Base-by-base conservation (phyloP, 2,113 vertebrate species). In the Halichoerus grypus region DNA sequence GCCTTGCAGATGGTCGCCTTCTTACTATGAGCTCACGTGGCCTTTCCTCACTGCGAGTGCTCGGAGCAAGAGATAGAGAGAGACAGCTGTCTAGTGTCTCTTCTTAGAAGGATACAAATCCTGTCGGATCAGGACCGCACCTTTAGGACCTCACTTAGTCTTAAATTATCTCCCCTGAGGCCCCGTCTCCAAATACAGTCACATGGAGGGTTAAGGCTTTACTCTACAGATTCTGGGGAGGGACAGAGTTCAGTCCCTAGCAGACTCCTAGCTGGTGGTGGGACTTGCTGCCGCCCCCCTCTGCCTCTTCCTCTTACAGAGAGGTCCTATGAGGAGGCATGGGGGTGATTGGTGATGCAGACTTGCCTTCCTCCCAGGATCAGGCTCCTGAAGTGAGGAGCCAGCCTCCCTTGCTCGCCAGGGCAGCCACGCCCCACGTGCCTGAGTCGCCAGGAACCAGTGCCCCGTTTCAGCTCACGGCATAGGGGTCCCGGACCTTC, bases 401-500 rank as follows among this genome's bases (percentile, higher is more conserved):
- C 39, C 26, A n/a, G 14, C 5, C 63, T 61, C 57, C 7, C 15
- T 21, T 0, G 0, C 85, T 57, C 6, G 13, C 53, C 91, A 22
- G 57, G 55, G 33, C 19, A 24, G 10, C 51, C 6, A 2, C 1
- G 3, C 33, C 85, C 67, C 24, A 28, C 55, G 5, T 3, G 26
- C 67, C 33, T 24, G 79, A 13, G 19, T 24, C 67, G 8, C 39
- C 26, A 19, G 46, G 51, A 72, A 61, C 55, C n/a, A 46, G 92
- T 1, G 59, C 24, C 57, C 59, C 19, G 2, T 0, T n/a, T 53
- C 4, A 4, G 63, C 39, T 3, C 0, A 4, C 33, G 0, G 26
- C 55, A 2, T 3, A 0, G 42, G 16, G 18, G 11, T 26, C 39
- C 63, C 21, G 51, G 55, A 7, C 12, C 8, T 31, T 77, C 18